phyloP scores from a whole-genome alignment of 2,797 vertebrate species.

The Gymnoscopelus microlampas region DNA sequence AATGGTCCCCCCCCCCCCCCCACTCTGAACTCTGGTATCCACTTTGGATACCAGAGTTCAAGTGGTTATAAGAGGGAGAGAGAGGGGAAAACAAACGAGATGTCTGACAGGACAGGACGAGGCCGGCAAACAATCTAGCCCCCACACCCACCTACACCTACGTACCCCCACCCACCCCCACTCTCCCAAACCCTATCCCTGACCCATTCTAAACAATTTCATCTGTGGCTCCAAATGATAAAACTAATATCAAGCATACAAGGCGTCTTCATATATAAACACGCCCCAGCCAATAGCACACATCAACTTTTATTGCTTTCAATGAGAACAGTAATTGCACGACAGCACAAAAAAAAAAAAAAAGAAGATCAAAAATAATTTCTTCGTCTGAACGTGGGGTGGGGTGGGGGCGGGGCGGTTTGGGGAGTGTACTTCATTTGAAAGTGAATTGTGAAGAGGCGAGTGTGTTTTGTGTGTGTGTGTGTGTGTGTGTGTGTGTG shows the following conservation, averaged over 20 bases:
- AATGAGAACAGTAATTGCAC: constrained; percentile 67
- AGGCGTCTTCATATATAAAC: constrained; percentile 48
- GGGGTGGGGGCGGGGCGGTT: constrained; percentile 16
- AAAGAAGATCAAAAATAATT: no score
- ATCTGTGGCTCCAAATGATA: constrained; percentile 47
- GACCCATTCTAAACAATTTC: constrained; percentile 23
- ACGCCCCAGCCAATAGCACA: constrained; percentile 37
- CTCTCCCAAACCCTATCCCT: constrained; percentile 14
- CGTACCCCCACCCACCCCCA: constrained; percentile 6
- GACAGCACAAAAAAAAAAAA: constrained; percentile 66
- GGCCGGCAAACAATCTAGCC: not conserved
- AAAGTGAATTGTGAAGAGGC: constrained; percentile 65
- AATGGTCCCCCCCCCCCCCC: no score
- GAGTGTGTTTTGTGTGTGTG: no score
- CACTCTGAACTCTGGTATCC: no score
- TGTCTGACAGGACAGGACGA: no score
- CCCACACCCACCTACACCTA: constrained; percentile 11
- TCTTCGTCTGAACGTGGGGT: constrained; percentile 45
- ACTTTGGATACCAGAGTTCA: no score
- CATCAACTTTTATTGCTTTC: constrained; percentile 71
- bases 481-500: no score
- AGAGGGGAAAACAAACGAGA: no score
- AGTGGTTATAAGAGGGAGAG: no score
- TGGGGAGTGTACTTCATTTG: constrained; percentile 69
- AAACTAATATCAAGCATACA: constrained; percentile 65